These are phyloP conservation scores for Osmoderma eremita DNA, from an alignment of 2,888 invertebrate genomes.

Conservation along the genomic window DNA sequence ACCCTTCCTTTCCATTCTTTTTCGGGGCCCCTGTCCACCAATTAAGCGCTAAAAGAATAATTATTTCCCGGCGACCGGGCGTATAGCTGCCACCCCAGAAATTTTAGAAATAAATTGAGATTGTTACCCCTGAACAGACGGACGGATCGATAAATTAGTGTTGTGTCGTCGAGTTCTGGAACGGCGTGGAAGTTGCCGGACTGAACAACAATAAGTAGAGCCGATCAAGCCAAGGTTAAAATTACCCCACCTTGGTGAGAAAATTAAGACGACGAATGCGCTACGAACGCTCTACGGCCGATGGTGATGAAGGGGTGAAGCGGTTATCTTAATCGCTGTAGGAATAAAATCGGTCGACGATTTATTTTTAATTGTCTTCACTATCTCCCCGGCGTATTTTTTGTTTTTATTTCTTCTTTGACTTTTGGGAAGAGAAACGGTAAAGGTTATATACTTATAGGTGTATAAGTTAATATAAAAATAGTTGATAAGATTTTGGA, in stretches of 20 bases:
- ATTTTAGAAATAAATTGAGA: slow-evolving; percentile 41
- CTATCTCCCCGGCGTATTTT: too few relatives aligned
- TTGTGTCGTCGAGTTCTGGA: background rate
- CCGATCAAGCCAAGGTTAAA: background rate
- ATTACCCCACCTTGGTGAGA: background rate
- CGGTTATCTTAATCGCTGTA: slow-evolving; percentile 3
- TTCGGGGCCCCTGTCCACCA: slow-evolving; percentile 41
- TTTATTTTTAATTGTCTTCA: too few relatives aligned
- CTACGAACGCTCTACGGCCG: too few relatives aligned
- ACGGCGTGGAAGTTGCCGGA: background rate
- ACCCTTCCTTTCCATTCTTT: slow-evolving; percentile 7
- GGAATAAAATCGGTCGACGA: too few relatives aligned
- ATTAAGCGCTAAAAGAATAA: slow-evolving; percentile 46
- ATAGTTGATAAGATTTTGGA: too few relatives aligned
- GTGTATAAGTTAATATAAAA: too few relatives aligned
- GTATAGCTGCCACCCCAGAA: slow-evolving; percentile 21
- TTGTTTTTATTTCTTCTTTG: too few relatives aligned
- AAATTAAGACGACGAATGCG: background rate
- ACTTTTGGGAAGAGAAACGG: too few relatives aligned
- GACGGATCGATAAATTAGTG: slow-evolving; percentile 29
- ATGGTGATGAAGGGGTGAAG: background rate
- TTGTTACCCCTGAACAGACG: slow-evolving; percentile 26
- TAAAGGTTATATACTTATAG: too few relatives aligned
- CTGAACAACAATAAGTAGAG: background rate
- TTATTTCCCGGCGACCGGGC: slow-evolving; percentile 32